Percentiles rank a stretch among this genome's conserved stretches.
Conservation (phyloP, 1,140 invertebrate species). For the Drosophila busckii region DNA sequence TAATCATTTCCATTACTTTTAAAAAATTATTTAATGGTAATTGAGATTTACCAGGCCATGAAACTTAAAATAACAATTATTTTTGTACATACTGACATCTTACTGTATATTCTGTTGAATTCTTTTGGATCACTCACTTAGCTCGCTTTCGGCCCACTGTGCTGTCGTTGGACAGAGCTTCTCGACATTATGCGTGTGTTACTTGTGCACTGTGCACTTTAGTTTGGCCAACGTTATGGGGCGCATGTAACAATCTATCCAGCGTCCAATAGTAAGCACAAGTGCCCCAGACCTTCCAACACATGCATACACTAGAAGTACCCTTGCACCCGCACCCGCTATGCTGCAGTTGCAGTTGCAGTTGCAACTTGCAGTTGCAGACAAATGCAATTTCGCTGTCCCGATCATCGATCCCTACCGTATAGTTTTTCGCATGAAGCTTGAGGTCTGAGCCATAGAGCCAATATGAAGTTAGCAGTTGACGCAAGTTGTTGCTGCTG, state of each 20-base stretch:
- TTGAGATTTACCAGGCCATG: too few species aligned
- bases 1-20: too few species aligned
- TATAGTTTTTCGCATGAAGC: constrained; percentile 36
- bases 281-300: constrained; percentile 14
- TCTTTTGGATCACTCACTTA: too few species aligned
- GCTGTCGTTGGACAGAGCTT: too few species aligned
- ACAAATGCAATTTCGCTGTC: constrained; percentile 67
- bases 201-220: constrained; percentile 35
- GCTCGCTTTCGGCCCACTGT: too few species aligned
- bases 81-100: too few species aligned
- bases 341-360: constrained; percentile 12
- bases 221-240: constrained; percentile 26
- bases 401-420: constrained; percentile 67
- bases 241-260: not conserved
- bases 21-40: too few species aligned
- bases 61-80: too few species aligned
- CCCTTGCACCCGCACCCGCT: constrained; percentile 8
- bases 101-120: too few species aligned
- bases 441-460: too few species aligned
- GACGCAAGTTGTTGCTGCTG: constrained; percentile 28
- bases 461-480: constrained; percentile 40
- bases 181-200: constrained; percentile 38
- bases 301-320: not conserved
- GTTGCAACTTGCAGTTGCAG: constrained; percentile 29
- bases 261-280: constrained; percentile 37